Base-by-base conservation (phyloP, 2,888 invertebrate genomes). In the Parnassius glacialis region DNA sequence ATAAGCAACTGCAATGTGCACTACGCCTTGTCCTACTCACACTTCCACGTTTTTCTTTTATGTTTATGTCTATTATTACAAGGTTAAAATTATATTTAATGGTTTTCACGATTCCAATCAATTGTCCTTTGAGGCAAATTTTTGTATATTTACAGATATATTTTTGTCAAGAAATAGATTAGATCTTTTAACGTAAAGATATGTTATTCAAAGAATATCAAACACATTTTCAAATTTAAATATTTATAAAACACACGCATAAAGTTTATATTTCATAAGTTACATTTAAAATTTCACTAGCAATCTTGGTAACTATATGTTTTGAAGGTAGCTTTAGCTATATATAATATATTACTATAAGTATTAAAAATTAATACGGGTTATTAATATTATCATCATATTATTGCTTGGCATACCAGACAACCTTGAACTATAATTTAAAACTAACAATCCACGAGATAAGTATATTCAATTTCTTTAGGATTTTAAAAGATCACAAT, bases 231-330 rank as follows among this genome's bases (percentile, higher is more conserved):
- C 13, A 1, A 9, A 13, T 48, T 48, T 16, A n/a, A 48, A 48
- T 3, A 48, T 9, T 13, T 13, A 12, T 48, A 13, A 16, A 48
- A 13, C 1, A n/a, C n/a, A 10, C 13, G 9, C 13, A 16, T 48
- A 12, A 10, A 13, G 10, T 9, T 48, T 13, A 48, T 13, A 10
- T 48, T 48, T 13, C 1, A 13, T 13, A 48, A 13, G 13, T 2
- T 13, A 48, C 7, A n/a, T 50, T 13, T 59, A 42, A 42, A 44
- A 16, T 56, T 59, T 52, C 44, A 59, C 51, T 59, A 63, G 44
- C 57, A 62, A 47, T 50, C 53, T 9, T 54, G 62, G 57, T 62
- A 62, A 62, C 62, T 62, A 57, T 34, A 50, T 16, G 16, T 52
- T 53, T 13, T 43, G 12, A n/a, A 54, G 9, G 7, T 9, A 54